Conservation (phyloP, 2,797 vertebrate species). For the Tapirus indicus region DNA sequence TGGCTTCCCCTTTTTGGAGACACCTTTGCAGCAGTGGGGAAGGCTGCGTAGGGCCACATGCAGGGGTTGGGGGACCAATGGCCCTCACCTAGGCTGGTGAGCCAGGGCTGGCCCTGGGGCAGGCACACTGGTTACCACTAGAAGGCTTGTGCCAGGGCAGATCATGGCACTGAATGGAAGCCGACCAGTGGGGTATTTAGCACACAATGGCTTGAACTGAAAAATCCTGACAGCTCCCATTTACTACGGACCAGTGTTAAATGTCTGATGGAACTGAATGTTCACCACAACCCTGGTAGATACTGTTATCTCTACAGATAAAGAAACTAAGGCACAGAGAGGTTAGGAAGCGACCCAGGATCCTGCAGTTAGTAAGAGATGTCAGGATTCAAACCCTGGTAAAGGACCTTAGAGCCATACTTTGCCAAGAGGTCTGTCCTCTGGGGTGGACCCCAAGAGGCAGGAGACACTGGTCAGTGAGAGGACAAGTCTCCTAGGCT, state of each 20-base stretch:
- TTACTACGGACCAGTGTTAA: neutral
- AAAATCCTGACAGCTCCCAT: neutral
- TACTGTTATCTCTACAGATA: neutral
- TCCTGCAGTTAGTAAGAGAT: neutral
- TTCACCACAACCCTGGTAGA: too few species aligned
- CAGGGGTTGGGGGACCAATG: fast-evolving
- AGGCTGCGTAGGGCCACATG: neutral
- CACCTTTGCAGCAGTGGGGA: neutral
- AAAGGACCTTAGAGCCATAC: neutral
- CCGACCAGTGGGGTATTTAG: neutral
- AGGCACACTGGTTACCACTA: neutral
- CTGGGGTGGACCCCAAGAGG: neutral
- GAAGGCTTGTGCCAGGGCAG: neutral
- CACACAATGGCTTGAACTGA: neutral
- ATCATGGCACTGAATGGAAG: neutral
- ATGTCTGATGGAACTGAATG: too few species aligned
- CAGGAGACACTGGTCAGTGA: neutral
- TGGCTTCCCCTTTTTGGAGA: neutral
- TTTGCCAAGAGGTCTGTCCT: neutral
- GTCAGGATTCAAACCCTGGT: neutral
- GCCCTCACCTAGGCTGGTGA: neutral
- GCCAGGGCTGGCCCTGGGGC: neutral
- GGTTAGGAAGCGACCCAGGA: fast-evolving
- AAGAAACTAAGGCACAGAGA: neutral
- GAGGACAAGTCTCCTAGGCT: neutral